Conservation (phyloP, 2,113 vertebrate species). For the Sminthopsis crassicaudata region DNA sequence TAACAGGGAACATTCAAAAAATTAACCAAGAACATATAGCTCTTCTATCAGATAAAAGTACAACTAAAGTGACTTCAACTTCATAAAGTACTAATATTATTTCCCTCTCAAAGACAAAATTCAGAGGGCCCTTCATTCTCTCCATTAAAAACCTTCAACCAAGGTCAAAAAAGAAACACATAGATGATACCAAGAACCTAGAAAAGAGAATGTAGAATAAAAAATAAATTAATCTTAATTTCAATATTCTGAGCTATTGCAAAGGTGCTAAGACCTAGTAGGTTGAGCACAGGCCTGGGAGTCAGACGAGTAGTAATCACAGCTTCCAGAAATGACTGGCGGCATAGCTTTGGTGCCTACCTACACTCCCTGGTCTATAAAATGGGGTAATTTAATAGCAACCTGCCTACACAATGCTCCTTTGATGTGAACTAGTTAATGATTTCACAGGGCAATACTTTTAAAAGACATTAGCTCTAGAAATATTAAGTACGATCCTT, state of each 20-base stretch:
- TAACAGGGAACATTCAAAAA: not conserved
- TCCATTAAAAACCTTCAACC: not conserved
- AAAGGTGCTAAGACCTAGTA: not conserved
- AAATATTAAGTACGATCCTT: not conserved
- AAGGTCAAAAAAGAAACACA: not conserved
- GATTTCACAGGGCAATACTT: constrained; percentile 31
- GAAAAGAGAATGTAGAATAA: not conserved
- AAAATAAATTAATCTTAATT: not conserved
- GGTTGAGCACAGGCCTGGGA: not conserved
- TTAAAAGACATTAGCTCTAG: constrained; percentile 42
- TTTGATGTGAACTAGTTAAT: constrained; percentile 76
- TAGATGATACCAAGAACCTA: not conserved
- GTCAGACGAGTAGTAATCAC: constrained; percentile 28
- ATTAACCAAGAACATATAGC: not conserved
- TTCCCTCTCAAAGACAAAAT: not conserved
- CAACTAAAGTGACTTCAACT: not conserved
- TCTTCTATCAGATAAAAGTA: not conserved
- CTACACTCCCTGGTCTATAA: constrained; percentile 63
- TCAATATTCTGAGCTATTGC: not conserved
- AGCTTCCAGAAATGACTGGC: constrained; percentile 20
- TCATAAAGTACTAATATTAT: not conserved
- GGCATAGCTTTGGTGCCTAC: constrained; percentile 47
- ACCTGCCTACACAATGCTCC: constrained; percentile 47
- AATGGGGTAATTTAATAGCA: constrained; percentile 57
- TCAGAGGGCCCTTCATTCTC: not conserved